Evolutionary conservation across 1,140 invertebrate species (phyloP).

Genomic region (Seison nebaliae): DNA sequence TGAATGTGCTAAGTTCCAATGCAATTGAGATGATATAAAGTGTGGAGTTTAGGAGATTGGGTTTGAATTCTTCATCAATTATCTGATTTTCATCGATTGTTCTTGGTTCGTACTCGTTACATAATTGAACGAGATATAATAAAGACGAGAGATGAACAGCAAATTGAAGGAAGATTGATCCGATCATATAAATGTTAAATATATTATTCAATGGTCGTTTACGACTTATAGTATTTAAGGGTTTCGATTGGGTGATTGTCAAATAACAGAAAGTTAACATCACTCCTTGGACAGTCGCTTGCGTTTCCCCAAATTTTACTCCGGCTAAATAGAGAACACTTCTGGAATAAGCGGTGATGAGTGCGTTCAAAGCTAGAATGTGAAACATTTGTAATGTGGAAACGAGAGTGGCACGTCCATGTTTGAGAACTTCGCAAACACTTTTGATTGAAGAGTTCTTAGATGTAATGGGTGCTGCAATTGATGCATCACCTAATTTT

Average conservation of each 20-base stretch:
- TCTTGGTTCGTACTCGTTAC: conserved; percentile 16
- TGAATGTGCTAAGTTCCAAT: conserved; percentile 84
- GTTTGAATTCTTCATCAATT: conserved; percentile 60
- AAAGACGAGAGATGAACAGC: conserved; percentile 69
- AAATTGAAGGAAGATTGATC: conserved; percentile 81
- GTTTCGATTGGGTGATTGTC: conserved; percentile 92
- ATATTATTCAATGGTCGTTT: conserved; percentile 87
- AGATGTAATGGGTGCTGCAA: conserved; percentile 93
- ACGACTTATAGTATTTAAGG: conserved; percentile 64
- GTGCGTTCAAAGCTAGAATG: conserved; percentile 87
- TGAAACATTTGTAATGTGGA: conserved; percentile 99
- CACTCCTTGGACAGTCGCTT: conserved; percentile 71
- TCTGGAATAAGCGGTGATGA: conserved; percentile 88
- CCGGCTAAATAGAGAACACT: conserved; percentile 91
- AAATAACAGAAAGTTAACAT: conserved; percentile 78
- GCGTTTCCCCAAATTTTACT: conserved; percentile 83
- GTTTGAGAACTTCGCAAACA: conserved; percentile 93
- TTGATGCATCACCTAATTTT: conserved; percentile 84
- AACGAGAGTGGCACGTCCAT: conserved; percentile 87
- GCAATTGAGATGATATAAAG: conserved; percentile 93
- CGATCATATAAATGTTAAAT: conserved; percentile 84
- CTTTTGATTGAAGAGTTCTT: conserved; percentile 83
- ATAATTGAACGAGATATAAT: conserved; percentile 47
- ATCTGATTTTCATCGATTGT: conserved; percentile 32
- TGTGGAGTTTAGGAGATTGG: conserved; percentile 76